A percentile compares a stretch with the other conserved stretches of the same genome.
Conservation (phyloP, 2,113 vertebrate genomes). For the Ovis canadensis region DNA sequence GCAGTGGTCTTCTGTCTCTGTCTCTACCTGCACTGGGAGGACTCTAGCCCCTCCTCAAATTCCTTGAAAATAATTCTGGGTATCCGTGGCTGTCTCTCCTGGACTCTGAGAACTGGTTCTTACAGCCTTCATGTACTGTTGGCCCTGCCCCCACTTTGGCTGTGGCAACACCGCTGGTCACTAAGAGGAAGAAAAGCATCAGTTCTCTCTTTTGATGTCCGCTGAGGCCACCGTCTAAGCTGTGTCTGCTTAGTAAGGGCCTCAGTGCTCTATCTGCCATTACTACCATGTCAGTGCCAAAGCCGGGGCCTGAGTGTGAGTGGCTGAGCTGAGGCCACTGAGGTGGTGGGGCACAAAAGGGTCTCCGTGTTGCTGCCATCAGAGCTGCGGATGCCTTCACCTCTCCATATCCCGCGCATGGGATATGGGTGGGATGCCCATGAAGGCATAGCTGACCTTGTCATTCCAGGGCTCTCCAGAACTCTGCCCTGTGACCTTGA, state of each 20-base stretch:
- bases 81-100: neutral
- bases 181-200: neutral
- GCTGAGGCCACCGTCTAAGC: neutral
- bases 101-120: neutral
- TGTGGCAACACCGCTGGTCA: neutral
- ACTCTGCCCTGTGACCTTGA: neutral
- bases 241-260: neutral
- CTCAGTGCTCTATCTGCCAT: neutral
- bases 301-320: neutral
- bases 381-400: neutral
- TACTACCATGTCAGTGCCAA: accelerated
- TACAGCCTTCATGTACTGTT: neutral
- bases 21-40: neutral
- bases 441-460: neutral
- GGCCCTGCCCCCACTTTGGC: neutral
- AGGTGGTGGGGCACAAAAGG: neutral
- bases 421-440: neutral
- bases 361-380: no score
- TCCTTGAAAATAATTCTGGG: neutral
- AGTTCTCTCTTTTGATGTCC: neutral
- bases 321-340: neutral
- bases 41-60: neutral
- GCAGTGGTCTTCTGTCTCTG: neutral
- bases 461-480: neutral
- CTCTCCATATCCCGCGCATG: neutral